These are phyloP conservation scores for Pseudopleuronectes americanus DNA, from an alignment of 2,797 vertebrate genomes.

Conservation along the genomic window DNA sequence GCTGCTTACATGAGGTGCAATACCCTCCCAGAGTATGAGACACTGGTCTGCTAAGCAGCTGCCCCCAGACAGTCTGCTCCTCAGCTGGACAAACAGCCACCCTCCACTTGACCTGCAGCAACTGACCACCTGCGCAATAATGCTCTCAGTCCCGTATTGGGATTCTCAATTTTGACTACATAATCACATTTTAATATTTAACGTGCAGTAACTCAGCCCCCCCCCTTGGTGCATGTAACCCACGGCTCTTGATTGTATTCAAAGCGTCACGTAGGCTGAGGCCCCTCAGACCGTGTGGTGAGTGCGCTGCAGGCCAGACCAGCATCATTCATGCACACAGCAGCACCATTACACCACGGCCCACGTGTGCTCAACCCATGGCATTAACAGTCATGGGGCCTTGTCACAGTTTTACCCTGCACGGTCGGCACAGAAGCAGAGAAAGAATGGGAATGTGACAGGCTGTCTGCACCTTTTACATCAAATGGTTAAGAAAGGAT, in stretches of 20 bases:
- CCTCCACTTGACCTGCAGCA: conserved; percentile 44
- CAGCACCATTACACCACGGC: conserved; percentile 39
- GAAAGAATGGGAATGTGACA: conserved; percentile 40
- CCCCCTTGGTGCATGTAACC: not conserved
- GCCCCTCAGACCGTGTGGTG: conserved; percentile 23
- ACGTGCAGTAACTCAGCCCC: conserved; percentile 1
- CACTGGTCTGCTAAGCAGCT: conserved; percentile 12
- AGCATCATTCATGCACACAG: conserved; percentile 59
- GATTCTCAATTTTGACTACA: conserved; percentile 27
- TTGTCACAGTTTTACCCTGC: conserved; percentile 28
- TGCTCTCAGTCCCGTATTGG: conserved; percentile 8
- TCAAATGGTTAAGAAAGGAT: too few species aligned
- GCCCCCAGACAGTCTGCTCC: conserved; percentile 33
- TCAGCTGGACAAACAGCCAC: conserved; percentile 35
- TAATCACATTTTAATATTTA: conserved; percentile 45
- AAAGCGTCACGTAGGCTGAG: conserved; percentile 34
- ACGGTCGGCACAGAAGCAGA: conserved; percentile 15
- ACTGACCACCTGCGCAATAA: conserved; percentile 39
- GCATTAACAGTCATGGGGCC: conserved; percentile 1
- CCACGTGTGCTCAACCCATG: conserved; percentile 47
- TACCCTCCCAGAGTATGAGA: conserved; percentile 5
- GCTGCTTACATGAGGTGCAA: conserved; percentile 17
- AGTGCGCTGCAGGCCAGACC: conserved; percentile 50
- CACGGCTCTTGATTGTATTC: conserved; percentile 29
- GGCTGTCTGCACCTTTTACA: conserved; percentile 12